A percentile compares a stretch with the other conserved stretches of the same genome.
These are phyloP conservation scores for Sesia apiformis DNA, from an alignment of 2,888 invertebrate genomes.

Conservation along the genomic window DNA sequence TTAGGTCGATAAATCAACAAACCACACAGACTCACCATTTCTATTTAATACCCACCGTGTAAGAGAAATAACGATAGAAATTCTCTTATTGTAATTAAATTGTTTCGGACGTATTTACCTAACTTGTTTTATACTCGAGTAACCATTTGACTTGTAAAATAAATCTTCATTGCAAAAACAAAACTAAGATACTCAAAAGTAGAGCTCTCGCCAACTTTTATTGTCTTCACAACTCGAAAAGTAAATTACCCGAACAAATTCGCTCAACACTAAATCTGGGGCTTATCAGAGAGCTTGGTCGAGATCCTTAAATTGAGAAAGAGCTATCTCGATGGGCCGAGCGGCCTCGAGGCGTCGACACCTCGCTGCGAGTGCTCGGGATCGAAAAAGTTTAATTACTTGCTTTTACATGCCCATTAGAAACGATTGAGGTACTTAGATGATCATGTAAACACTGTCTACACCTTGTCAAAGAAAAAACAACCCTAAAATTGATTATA, in stretches of 20 bases:
- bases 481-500: too few relatives aligned
- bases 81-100: neutral
- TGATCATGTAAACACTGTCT: too few relatives aligned
- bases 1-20: conserved; percentile 53
- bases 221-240: conserved; percentile 66
- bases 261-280: conserved; percentile 65
- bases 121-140: conserved; percentile 1
- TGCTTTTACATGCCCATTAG: conserved; percentile 34
- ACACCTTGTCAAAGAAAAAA: too few relatives aligned
- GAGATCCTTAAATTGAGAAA: conserved; percentile 63
- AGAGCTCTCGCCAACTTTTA: conserved; percentile 54
- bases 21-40: conserved; percentile 6
- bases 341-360: conserved; percentile 38
- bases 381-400: conserved; percentile 66
- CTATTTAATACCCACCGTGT: neutral
- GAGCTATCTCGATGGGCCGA: conserved; percentile 55
- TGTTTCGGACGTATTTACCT: conserved; percentile 1
- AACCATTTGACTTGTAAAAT: conserved; percentile 31
- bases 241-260: conserved; percentile 71
- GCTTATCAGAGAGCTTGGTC: conserved; percentile 57
- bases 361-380: conserved; percentile 33
- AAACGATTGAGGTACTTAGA: conserved; percentile 5
- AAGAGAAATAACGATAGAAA: conserved; percentile 6
- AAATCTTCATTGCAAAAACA: conserved; percentile 51
- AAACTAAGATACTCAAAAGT: conserved; percentile 52